Evolutionary conservation across 2,888 invertebrate genomes (phyloP), one percentile per base, ranked within the genome.

Genomic region (Zaprionus obscuricornis): DNA sequence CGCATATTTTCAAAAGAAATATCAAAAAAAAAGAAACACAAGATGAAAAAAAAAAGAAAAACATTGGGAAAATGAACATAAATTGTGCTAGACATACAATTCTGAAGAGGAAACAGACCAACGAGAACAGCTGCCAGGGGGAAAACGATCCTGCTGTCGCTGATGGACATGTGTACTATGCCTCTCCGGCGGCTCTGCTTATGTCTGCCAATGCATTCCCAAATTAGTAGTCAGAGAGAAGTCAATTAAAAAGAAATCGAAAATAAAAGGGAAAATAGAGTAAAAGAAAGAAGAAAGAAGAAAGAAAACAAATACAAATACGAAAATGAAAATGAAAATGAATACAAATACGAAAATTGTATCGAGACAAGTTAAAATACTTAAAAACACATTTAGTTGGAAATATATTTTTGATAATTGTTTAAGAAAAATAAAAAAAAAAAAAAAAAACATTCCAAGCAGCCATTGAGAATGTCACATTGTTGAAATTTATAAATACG

Each of bases 1-100:
- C 81, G 81, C 85, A 79, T 84, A 85, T 85, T 81, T 76, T 85
- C 84, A 85, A 81, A 69, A 67, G 81, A 79, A 79, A 82, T 77
- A 60, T 72, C 62, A 43, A 69, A 63, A 52, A 66, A 57, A n/a
- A n/a, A n/a, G n/a, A n/a, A n/a, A n/a, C n/a, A n/a, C n/a, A n/a
- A n/a, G n/a, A n/a, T n/a, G n/a, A n/a, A n/a, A n/a, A 34, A 39
- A 43, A 50, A 60, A 52, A 67, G 52, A 54, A 73, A 79, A 76
- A 69, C 74, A 76, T 56, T 52, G 69, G n/a, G 58, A 59, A 81
- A 77, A 82, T 68, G 63, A 24, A 60, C 85, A 83, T 81, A 79
- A 81, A 81, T 79, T 70, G 13, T 34, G 50, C 33, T 29, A 52
- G 31, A 46, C 59, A 66, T 62, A 72, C 46, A 63, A 51, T 36